Base-by-base conservation (phyloP, 2,888 invertebrate genomes). In the Seladonia tumulorum region DNA sequence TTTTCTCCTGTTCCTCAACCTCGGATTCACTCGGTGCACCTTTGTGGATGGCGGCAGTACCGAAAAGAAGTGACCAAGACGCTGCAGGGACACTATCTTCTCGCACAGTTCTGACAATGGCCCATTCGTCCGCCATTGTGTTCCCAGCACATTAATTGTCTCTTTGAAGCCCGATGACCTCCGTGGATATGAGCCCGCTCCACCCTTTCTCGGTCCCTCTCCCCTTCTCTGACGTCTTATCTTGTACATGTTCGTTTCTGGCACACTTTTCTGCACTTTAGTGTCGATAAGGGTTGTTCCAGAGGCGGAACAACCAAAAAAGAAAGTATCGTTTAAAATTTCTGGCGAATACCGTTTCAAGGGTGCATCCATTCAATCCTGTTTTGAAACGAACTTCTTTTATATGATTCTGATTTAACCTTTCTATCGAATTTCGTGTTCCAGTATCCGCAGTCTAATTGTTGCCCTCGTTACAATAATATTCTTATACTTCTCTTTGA, bases 101-200 rank as follows among this genome's bases (percentile, higher is more conserved):
- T 91, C 90, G 90, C 87, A 88, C 88, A 76, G 79, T 88, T 89
- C 92, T 91, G 93, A 94, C 93, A 93, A 94, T 93, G 90, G 93
- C 81, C 90, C 89, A 92, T 93, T 93, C 92, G 91, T 90, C 87
- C 91, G 90, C 91, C 92, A 94, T 93, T 94, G 93, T 94, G 91
- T 89, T 90, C 90, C 90, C 91, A 91, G 92, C 93, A 92, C 94
- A 94, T 94, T 94, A 93, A 94, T 94, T 94, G 94, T 94, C 93
- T 93, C 93, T 94, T 93, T 93, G 93, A 93, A 90, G 91, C 91
- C 89, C 90, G 92, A 93, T 93, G 93, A 94, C 93, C 94, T 93
- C 93, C 91, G 91, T 90, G 90, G 90, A 87, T 88, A 90, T 83
- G 88, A 85, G 76, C 82, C 87, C 63, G 82, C 85, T 85, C 79